Base-by-base conservation (phyloP, 1,140 invertebrate species). In the Platyura marginata region DNA sequence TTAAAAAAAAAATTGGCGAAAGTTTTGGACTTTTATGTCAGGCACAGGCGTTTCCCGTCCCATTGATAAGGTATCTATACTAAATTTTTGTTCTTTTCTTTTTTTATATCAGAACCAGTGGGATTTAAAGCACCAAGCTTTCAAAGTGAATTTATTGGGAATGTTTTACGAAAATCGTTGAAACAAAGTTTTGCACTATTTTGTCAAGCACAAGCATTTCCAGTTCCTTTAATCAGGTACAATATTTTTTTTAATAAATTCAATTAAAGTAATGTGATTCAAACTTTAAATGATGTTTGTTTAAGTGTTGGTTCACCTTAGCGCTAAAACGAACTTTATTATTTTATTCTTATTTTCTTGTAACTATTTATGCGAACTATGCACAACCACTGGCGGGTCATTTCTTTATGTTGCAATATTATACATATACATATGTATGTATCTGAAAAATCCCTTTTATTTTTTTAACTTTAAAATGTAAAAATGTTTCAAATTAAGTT, bases 151-250 rank as follows among this genome's bases (percentile, higher is more conserved):
- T 69, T 68, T 47, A 72, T 70, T 52, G 62, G 66, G 49, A 66
- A 64, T 47, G 67, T 62, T 52, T 67, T 71, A 53, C 65, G 63
- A 47, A 65, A 68, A 50, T 55, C 56, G 49, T 62, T 59, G 42
- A 63, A 59, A 44, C 63, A 70, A 59, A 66, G 68, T 48, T 75
- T 78, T 63, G 70, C 66, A 35, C 56, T 81, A 39, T 63, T 80
- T 8, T 81, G 78, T 53, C 77, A 75, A 59, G 75, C 76, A 41
- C 79, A 84, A 65, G 77, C 72, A 32, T 80, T 69, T 63, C 81
- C 79, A 46, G 67, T 72, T 46, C 69, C 69, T 21, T 54, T 67
- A 36, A 67, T 70, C 59, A 71, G 70, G 69, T 71, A 67, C 37
- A 47, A 11, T 13, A 32, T 2, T n/a, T 23, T 25, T 37, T 33